These are phyloP conservation scores for Agrypnia vestita DNA, from an alignment of 1,140 invertebrate genomes.

Conservation along the genomic window DNA sequence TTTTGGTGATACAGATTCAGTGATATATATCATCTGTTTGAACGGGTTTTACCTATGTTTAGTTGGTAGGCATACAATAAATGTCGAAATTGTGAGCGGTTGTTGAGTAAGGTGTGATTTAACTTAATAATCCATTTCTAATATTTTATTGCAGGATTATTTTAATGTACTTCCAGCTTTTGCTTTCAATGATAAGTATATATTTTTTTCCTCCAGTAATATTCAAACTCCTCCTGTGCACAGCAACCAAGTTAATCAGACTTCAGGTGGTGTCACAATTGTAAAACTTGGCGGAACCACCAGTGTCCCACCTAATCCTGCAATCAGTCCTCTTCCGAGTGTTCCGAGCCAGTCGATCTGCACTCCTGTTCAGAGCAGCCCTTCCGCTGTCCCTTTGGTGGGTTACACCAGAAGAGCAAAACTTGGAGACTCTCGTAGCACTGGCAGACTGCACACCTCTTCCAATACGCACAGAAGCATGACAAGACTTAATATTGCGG, in stretches of 20 bases:
- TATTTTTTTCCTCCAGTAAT: slow-evolving; percentile 50
- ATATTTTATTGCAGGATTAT: too few relatives aligned
- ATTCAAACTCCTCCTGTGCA: slow-evolving; percentile 35
- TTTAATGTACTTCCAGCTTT: too few relatives aligned
- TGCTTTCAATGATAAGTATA: too few relatives aligned
- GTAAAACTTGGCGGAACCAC: slow-evolving; percentile 79
- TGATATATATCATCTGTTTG: too few relatives aligned
- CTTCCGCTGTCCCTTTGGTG: slow-evolving; percentile 64
- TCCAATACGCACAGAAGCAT: slow-evolving; percentile 82
- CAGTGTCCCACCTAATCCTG: slow-evolving; percentile 41
- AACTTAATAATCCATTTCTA: too few relatives aligned
- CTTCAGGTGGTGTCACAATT: slow-evolving; percentile 82
- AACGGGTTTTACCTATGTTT: too few relatives aligned
- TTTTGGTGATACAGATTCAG: too few relatives aligned
- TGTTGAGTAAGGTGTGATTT: too few relatives aligned
- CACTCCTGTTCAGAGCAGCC: slow-evolving; percentile 48
- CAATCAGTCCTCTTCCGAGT: slow-evolving; percentile 24
- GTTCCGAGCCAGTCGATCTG: slow-evolving; percentile 15
- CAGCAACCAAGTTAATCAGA: slow-evolving; percentile 77
- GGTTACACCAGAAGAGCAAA: slow-evolving; percentile 78
- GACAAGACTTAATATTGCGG: slow-evolving; percentile 81
- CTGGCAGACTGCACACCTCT: slow-evolving; percentile 79
- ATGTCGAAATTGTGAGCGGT: too few relatives aligned
- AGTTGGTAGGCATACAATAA: too few relatives aligned
- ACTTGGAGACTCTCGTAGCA: slow-evolving; percentile 80